Base-by-base conservation (phyloP, 2,888 invertebrate species). In the Acronicta aceris region DNA sequence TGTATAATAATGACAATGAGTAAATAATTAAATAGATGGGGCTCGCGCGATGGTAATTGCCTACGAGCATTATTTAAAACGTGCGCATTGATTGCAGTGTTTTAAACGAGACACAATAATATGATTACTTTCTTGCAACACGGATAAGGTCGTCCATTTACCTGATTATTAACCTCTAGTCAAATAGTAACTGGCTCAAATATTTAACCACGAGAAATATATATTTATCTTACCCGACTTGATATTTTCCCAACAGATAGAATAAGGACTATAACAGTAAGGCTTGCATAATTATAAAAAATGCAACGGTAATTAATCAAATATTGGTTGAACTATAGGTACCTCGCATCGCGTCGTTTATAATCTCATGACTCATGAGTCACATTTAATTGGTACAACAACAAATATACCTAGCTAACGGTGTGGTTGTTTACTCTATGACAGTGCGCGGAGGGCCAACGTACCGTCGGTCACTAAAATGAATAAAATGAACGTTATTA, bases 1-100 rank as follows among this genome's bases (percentile, higher is more conserved):
- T 92, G 90, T 92, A 88, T 89, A 86, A 89, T 89, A 90, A 85
- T 87, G 80, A 78, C 89, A 87, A 78, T 82, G 89, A 89, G 65
- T 82, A 85, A 78, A 77, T 74, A 72, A 78, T 78, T 78, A 76
- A 73, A 76, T 76, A 79, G 76, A 76, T 67, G 73, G 49, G 64
- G 48, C 76, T 52, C 59, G 45, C 45, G 41, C 60, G 17, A 46
- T 42, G 48, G 53, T 62, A 49, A 68, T 65, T 77, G 64, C 75
- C 77, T 73, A 77, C 67, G 54, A 59, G 54, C 46, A 59, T 65
- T 64, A 65, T 68, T 74, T 66, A 59, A 66, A 72, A 67, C 46
- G 61, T 27, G 52, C 47, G 59, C 64, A 61, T 61, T 73, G 62
- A 78, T 73, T 70, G 64, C 58, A 53, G 65, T 55, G 41, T 67